Conservation (phyloP, 2,888 invertebrate species). For the Emmelina monodactyla region DNA sequence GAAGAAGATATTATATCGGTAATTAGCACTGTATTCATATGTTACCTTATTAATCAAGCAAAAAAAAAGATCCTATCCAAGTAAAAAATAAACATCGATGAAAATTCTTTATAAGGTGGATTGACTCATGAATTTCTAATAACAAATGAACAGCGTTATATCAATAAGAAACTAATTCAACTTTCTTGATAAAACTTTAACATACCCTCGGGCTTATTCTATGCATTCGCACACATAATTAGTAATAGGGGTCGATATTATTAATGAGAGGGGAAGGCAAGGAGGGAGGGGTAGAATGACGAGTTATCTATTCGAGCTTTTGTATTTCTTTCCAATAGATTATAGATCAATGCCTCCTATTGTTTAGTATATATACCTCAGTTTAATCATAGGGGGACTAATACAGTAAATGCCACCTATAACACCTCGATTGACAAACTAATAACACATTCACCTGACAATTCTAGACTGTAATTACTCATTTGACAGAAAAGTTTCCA, state of each 20-base stretch:
- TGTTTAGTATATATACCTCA: conserved; percentile 54
- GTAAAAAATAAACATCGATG: no score
- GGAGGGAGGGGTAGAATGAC: conserved; percentile 30
- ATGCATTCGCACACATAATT: conserved; percentile 66
- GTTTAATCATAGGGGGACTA: conserved; percentile 58
- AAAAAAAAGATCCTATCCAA: no score
- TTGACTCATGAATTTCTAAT: no score
- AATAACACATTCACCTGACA: conserved; percentile 40
- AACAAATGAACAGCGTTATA: no score
- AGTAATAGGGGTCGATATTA: conserved; percentile 62
- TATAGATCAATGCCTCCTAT: conserved; percentile 48
- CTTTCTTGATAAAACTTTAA: no score
- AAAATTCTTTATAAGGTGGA: no score
- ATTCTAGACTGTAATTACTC: conserved; percentile 53
- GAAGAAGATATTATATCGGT: no score
- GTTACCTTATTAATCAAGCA: no score
- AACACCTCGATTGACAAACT: conserved; percentile 39
- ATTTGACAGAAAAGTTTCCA: conserved; percentile 46
- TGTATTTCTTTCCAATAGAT: conserved; percentile 62
- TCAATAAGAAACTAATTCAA: no score
- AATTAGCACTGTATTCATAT: no score
- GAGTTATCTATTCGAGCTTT: conserved; percentile 62
- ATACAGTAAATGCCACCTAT: conserved; percentile 53
- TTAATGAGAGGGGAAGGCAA: conserved; percentile 53
- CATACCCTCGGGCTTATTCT: conserved; percentile 17